Evolutionary conservation across 2,113 vertebrate species (phyloP), one percentile per base, ranked within the genome.

Genomic region (Macheiramphus alcinus): DNA sequence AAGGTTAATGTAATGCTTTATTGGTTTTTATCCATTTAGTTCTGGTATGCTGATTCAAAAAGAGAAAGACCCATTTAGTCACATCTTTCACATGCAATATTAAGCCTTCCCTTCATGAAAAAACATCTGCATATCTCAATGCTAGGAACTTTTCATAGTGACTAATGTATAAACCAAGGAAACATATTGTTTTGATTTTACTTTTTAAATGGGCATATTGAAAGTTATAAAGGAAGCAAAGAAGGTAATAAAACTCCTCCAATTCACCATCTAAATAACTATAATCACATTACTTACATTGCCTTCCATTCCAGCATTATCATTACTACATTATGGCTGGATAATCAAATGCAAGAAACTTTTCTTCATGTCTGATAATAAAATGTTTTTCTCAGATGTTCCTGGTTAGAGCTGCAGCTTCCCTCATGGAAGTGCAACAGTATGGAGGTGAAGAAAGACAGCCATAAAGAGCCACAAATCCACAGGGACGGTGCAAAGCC

Each of bases 271-370:
- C 80, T 88, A 76, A 92, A 94, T 81, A 94, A 61, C 78, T 18
- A 88, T 67, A 96, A 87, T 96, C 56, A 75, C 42, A 71, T 97
- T 96, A 97, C 96, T 97, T 97, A 97, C 92, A 95, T 75, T 29
- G 94, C 88, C 67, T 95, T 96, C 96, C 96, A 95, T 68, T 98
- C 97, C 94, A 86, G 96, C 58, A 22, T 97, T 95, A 88, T 87
- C 93, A 96, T 80, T 87, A 91, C 88, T 48, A 80, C 79, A 67
- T 93, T 95, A 96, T 84, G 82, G 75, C 70, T 94, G 93, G 86
- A 97, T 81, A 93, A 95, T 67, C 91, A 90, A 97, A 94, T 63
- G 65, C 91, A 97, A 95, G 65, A 81, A 96, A 93, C 89, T 79
- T 93, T 88, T 97, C 84, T 97, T 96, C 82, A 25, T 47, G 29